A percentile compares a stretch with the other conserved stretches of the same genome.
Conservation (phyloP, 1,140 invertebrate species). For the Pararge aegeria region DNA sequence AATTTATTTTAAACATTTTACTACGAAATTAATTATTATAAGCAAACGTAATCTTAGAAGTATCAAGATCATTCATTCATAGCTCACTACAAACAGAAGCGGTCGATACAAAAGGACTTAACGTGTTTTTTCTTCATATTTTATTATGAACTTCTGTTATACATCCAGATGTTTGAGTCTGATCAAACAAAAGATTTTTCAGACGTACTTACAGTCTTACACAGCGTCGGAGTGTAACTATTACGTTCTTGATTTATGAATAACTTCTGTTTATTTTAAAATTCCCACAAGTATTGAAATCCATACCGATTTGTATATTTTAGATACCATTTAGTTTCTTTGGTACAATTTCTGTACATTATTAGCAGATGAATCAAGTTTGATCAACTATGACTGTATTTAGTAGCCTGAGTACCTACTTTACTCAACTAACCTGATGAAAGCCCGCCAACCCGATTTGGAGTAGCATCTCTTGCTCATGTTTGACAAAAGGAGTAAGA, state of each 20-base stretch:
- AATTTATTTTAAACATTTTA: slow-evolving; percentile 40
- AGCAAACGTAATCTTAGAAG: slow-evolving; percentile 12
- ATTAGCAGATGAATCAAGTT: neutral
- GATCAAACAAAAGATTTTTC: slow-evolving; percentile 79
- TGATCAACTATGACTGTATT: neutral
- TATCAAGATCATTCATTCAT: slow-evolving; percentile 55
- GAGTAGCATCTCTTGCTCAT: too few species aligned
- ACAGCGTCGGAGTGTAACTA: slow-evolving; percentile 69
- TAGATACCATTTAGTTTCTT: slow-evolving; percentile 15
- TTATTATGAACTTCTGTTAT: slow-evolving; percentile 79
- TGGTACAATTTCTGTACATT: slow-evolving; percentile 11
- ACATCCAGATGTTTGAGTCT: slow-evolving; percentile 76
- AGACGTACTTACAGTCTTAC: slow-evolving; percentile 70
- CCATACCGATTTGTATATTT: slow-evolving; percentile 34
- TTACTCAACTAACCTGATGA: too few species aligned
- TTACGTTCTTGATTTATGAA: slow-evolving; percentile 69
- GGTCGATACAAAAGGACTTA: slow-evolving; percentile 78
- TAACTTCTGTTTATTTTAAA: slow-evolving; percentile 68
- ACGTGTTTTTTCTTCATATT: slow-evolving; percentile 78
- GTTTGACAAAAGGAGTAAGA: too few species aligned
- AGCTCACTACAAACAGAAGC: slow-evolving; percentile 56
- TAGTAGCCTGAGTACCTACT: too few species aligned
- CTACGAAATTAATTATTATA: slow-evolving; percentile 18
- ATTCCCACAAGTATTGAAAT: slow-evolving; percentile 56
- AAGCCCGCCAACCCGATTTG: too few species aligned